Evolutionary conservation across 2,113 vertebrate genomes (phyloP).

Genomic region (Argyrosomus japonicus): DNA sequence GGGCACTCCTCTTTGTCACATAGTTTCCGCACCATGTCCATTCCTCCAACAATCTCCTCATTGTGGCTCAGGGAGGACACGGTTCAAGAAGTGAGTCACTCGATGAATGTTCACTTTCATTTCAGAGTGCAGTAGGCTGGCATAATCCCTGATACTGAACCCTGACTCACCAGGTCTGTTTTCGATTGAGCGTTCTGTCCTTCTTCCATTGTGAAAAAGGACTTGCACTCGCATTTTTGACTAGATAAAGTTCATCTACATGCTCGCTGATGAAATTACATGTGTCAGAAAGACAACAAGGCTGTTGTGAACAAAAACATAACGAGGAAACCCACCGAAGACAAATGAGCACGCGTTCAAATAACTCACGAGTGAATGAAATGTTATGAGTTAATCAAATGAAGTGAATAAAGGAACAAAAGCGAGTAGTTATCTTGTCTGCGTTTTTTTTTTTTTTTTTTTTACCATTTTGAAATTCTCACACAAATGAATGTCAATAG

Average conservation of each 20-base stretch:
- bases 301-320: conserved; percentile 73
- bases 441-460: background rate
- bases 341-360: conserved; percentile 61
- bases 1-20: conserved; percentile 82
- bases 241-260: conserved; percentile 54
- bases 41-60: conserved; percentile 83
- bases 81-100: conserved; percentile 71
- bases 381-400: conserved; percentile 80
- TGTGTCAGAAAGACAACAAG: conserved; percentile 68
- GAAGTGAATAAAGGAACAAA: conserved; percentile 86
- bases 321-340: conserved; percentile 53
- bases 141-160: conserved; percentile 77
- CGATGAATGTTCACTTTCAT: conserved; percentile 90
- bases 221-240: conserved; percentile 51
- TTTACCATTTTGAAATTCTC: conserved; percentile 54
- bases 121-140: conserved; percentile 78
- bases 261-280: conserved; percentile 50
- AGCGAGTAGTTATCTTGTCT: conserved; percentile 86
- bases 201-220: conserved; percentile 53
- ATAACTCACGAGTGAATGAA: conserved; percentile 69
- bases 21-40: conserved; percentile 89
- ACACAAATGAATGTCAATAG: conserved; percentile 78
- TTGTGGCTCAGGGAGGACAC: conserved; percentile 81
- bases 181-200: conserved; percentile 64
- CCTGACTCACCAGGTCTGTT: conserved; percentile 84